phyloP scores from a whole-genome alignment of 2,888 invertebrate species.

The Spodoptera picta region DNA sequence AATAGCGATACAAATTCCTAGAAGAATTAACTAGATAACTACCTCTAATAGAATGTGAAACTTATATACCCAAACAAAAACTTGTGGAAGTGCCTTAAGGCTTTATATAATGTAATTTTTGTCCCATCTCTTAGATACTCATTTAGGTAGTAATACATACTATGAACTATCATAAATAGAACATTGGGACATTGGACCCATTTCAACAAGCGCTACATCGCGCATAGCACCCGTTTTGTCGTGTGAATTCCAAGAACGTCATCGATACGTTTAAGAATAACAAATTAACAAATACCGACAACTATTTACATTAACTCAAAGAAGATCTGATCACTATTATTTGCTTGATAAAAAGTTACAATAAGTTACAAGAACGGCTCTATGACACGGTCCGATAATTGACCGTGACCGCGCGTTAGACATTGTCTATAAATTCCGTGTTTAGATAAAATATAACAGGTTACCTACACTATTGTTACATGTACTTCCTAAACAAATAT shows the following conservation, averaged over 20 bases:
- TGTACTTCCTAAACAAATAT: slow-evolving; percentile 38
- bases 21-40: too few relatives aligned
- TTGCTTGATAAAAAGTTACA: slow-evolving; percentile 58
- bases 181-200: background rate
- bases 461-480: slow-evolving; percentile 38
- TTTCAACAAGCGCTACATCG: background rate
- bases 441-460: slow-evolving; percentile 56
- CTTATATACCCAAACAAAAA: too few relatives aligned
- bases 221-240: background rate
- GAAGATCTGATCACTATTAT: slow-evolving; percentile 51
- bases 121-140: too few relatives aligned
- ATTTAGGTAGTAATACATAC: too few relatives aligned
- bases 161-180: too few relatives aligned
- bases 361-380: slow-evolving; percentile 57
- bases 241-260: slow-evolving; percentile 20
- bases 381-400: slow-evolving; percentile 68
- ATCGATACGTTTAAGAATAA: slow-evolving; percentile 13
- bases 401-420: slow-evolving; percentile 65
- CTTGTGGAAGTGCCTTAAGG: too few relatives aligned
- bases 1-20: too few relatives aligned
- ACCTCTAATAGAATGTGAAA: too few relatives aligned
- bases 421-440: slow-evolving; percentile 63
- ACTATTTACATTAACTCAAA: slow-evolving; percentile 24
- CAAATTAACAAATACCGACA: slow-evolving; percentile 22
- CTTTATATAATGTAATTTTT: too few relatives aligned